Evolutionary conservation across 2,888 invertebrate species (phyloP).

Genomic region (Lydus trimaculatus): DNA sequence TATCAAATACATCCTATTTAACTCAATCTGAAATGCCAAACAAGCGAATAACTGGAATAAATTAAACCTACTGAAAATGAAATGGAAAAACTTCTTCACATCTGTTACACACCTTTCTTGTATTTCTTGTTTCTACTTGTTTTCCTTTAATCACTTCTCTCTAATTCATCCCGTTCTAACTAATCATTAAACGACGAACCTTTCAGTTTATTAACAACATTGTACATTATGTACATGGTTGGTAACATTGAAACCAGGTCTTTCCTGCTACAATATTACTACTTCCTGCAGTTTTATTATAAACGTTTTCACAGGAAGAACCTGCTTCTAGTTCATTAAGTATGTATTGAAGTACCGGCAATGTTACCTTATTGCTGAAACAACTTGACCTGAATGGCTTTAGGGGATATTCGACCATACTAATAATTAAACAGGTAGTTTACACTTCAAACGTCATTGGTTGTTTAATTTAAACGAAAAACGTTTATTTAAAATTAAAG

Average conservation of each 20-base stretch:
- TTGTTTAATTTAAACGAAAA: background rate
- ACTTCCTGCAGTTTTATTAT: background rate
- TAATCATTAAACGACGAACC: background rate
- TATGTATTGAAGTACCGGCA: slow-evolving; percentile 1
- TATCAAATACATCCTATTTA: background rate
- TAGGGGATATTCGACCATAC: background rate
- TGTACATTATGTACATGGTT: background rate
- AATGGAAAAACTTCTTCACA: background rate
- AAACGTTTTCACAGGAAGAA: background rate
- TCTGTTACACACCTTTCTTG: background rate
- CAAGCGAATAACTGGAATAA: background rate
- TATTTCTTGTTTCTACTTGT: background rate
- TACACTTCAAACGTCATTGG: slow-evolving; percentile 3
- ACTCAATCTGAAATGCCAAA: background rate
- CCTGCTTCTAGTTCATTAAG: background rate
- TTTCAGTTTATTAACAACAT: background rate
- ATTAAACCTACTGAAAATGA: background rate
- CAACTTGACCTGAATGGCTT: background rate
- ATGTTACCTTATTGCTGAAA: background rate
- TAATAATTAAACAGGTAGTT: slow-evolving; percentile 5
- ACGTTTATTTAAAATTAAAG: background rate
- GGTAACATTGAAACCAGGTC: background rate
- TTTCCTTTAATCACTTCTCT: background rate
- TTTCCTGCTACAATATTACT: background rate
- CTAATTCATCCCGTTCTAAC: background rate